phyloP scores from a whole-genome alignment of 2,797 vertebrate species.

The Tenualosa thibaudeaui region DNA sequence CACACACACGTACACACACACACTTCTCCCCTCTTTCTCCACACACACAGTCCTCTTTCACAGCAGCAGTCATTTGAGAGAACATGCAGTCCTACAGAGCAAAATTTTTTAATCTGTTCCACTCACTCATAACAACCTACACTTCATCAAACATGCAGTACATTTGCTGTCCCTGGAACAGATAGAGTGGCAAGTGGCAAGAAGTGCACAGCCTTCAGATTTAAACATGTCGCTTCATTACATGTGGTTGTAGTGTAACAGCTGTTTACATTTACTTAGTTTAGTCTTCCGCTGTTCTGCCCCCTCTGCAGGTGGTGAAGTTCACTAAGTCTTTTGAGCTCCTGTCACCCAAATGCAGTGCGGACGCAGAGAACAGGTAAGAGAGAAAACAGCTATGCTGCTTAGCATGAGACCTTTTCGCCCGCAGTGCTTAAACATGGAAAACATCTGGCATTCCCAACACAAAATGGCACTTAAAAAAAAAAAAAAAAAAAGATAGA shows the following conservation, averaged over 20 bases:
- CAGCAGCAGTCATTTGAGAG: no score
- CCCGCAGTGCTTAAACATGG: not conserved
- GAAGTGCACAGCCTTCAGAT: not conserved
- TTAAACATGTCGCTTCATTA: not conserved
- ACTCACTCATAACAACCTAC: not conserved
- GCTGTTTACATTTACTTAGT: no score
- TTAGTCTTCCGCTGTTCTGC: not conserved
- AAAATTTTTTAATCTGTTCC: not conserved
- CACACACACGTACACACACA: not conserved
- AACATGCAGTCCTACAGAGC: not conserved
- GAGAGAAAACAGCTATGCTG: conserved; percentile 32
- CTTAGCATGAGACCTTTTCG: not conserved
- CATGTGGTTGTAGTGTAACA: not conserved
- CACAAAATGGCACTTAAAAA: not conserved
- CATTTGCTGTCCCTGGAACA: not conserved
- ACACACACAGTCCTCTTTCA: not conserved
- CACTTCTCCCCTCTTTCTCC: not conserved
- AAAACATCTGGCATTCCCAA: not conserved
- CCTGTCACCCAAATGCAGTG: conserved; percentile 95
- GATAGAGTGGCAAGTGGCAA: not conserved
- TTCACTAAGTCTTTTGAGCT: conserved; percentile 98
- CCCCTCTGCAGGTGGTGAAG: conserved; percentile 88
- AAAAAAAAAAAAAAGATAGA: not conserved
- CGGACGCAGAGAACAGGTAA: conserved; percentile 93
- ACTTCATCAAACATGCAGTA: not conserved